Conservation (phyloP, 2,113 vertebrate species). For the Pseudorhombus dupliciocellatus region DNA sequence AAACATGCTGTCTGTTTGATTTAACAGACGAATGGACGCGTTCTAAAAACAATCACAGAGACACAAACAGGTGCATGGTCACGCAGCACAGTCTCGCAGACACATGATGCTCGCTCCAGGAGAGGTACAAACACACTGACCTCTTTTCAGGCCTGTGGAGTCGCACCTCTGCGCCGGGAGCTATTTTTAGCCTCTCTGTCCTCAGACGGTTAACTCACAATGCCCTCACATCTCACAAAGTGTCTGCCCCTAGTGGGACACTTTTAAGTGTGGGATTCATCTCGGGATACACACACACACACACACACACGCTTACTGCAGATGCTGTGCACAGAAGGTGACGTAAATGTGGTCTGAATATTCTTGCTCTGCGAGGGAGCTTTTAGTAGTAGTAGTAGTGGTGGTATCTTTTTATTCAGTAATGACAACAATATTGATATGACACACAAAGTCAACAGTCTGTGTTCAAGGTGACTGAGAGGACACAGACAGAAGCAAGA, state of each 20-base stretch:
- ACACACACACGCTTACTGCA: background rate
- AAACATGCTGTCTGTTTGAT: slow-evolving; percentile 35
- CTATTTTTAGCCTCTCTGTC: slow-evolving; percentile 67
- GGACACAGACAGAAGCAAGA: no score
- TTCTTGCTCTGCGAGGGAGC: background rate
- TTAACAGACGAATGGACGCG: slow-evolving; percentile 1
- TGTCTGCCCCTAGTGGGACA: background rate
- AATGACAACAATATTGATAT: background rate
- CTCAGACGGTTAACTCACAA: slow-evolving; percentile 64
- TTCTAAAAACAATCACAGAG: slow-evolving; percentile 15
- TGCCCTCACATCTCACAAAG: slow-evolving; percentile 43
- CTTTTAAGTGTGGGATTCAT: background rate
- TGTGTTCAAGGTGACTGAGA: no score
- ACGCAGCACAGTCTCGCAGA: slow-evolving; percentile 26
- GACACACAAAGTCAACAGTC: background rate
- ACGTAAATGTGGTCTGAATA: background rate
- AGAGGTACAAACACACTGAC: slow-evolving; percentile 63
- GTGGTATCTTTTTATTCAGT: background rate
- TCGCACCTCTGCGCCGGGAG: slow-evolving; percentile 49
- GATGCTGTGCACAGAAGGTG: background rate
- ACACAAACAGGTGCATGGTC: slow-evolving; percentile 48
- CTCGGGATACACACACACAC: background rate
- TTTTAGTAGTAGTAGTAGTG: no score
- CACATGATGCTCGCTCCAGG: slow-evolving; percentile 48
- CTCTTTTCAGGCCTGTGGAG: slow-evolving; percentile 55